Evolutionary conservation across 2,113 vertebrate species (phyloP), one percentile per base, ranked within the genome.

Genomic region (Nematolebias whitei): DNA sequence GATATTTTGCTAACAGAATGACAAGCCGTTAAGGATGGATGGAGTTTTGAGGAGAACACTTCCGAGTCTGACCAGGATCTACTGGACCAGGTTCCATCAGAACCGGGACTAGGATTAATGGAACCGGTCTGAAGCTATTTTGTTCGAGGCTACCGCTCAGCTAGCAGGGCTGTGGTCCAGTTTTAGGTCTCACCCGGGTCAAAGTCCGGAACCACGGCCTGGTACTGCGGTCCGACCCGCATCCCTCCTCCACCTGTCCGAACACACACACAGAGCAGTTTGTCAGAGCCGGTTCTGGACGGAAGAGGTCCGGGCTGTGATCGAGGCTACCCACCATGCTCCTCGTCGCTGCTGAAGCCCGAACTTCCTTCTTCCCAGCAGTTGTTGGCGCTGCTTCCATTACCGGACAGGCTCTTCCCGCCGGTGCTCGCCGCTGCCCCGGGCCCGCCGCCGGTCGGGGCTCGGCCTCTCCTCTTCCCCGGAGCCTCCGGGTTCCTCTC

Each of bases 361-460:
- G 93, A 95, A 93, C 95, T 96, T 89, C 94, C 95, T 68, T 96
- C 95, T 82, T 96, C 95, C 95, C 95, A 96, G 49, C 94, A 95
- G 92, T 70, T 80, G 71, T 93, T 93, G 75, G 92, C 89, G 84
- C 90, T 93, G 85, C 91, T 94, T 74, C 94, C 95, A 83, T 95
- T 95, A 71, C 94, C 91, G 49, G 94, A 92, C 88, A 96, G 93
- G 88, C 87, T 96, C 94, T 97, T 97, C 51, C 86, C 89, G 53
- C 91, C 88, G 66, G 92, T 89, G 66, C 81, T 89, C 29, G 51
- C 58, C 0, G 65, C 54, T 0, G 70, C 23, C 12, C 58, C 78
- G 64, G 48, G 66, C 0, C 73, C 76, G 22, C 55, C 23, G 58
- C 55, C 11, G 15, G 86, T 88, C 51, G 93, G 92, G 63, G 92